Percentiles rank a stretch among this genome's conserved stretches.
Conservation (phyloP, 2,113 vertebrate genomes). For the Zonotrichia leucophrys region DNA sequence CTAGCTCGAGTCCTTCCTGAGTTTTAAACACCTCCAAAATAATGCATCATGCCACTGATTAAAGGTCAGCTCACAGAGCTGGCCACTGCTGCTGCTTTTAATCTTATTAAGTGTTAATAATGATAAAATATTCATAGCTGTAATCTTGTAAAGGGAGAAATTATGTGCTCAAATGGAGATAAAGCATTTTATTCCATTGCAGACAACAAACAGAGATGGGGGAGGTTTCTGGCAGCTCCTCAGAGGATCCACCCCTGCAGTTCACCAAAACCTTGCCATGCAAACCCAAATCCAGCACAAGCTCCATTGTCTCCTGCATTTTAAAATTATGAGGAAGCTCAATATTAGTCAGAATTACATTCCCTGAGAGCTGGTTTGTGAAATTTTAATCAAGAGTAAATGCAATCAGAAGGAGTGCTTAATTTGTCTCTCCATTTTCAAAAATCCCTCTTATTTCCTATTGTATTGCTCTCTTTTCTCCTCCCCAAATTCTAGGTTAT, state of each 20-base stretch:
- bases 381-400: neutral
- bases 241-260: neutral
- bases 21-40: neutral
- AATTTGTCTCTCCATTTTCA: neutral
- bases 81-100: neutral
- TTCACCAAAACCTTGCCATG: neutral
- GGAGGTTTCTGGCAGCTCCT: neutral
- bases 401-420: neutral
- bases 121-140: slow-evolving; percentile 10
- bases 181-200: neutral
- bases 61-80: neutral
- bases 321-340: neutral
- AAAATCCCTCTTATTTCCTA: neutral
- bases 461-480: neutral
- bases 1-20: neutral
- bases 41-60: neutral
- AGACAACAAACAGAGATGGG: neutral
- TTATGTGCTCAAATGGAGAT: neutral
- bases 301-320: neutral
- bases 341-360: neutral
- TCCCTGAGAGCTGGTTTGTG: neutral
- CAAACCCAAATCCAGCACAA: neutral
- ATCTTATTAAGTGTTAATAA: neutral
- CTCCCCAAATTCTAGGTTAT: neutral
- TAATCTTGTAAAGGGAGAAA: neutral